Base-by-base conservation (phyloP, 1,140 invertebrate species). In the Heliconius melpomene region DNA sequence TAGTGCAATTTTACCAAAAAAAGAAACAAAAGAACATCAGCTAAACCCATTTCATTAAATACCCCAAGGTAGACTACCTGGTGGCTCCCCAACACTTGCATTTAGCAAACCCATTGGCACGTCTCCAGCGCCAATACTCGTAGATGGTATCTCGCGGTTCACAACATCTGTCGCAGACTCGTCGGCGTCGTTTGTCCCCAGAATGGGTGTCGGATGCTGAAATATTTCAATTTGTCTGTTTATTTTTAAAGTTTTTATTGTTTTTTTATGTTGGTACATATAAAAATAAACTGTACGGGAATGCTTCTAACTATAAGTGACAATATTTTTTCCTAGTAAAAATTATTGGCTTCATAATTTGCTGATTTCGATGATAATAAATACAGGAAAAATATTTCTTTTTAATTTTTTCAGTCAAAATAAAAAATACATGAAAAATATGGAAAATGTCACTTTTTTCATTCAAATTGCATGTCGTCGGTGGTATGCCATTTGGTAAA, bases 41-140 rank as follows among this genome's bases (percentile, higher is more conserved):
- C 54, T 9, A 23, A 8, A 60, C 7, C 20, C 54, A 9, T 23
- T 60, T 9, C 54, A 29, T 66, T 16, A 26, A 66, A 66, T 66
- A 66, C 13, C 11, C 23, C 60, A 16, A 66, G 23, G 60, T 66
- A 66, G 8, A 66, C 8, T 70, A 79, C 78, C 78, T 79, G 72
- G 54, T 40, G 72, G 38, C 73, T 18, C 3, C 29, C 26, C 36
- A 71, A 76, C 38, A 72, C 74, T 74, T 80, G 74, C 75, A 81
- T 83, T 83, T 78, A 77, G 78, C 78, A 66, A 66, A 82, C 40
- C 72, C n/a, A 71, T 77, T 85, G 84, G 84, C 84, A 76, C 57
- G 13, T 23, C 66, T 83, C 84, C 84, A 85, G 80, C 74, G 54
- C 18, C 71, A 40, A 40, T 66, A 36, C 32, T 36, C 32, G 32